Percentiles rank a stretch among this genome's conserved stretches.
These are phyloP conservation scores for Sclerodermus sp. DNA, from an alignment of 2,888 invertebrate species.

Conservation along the genomic window DNA sequence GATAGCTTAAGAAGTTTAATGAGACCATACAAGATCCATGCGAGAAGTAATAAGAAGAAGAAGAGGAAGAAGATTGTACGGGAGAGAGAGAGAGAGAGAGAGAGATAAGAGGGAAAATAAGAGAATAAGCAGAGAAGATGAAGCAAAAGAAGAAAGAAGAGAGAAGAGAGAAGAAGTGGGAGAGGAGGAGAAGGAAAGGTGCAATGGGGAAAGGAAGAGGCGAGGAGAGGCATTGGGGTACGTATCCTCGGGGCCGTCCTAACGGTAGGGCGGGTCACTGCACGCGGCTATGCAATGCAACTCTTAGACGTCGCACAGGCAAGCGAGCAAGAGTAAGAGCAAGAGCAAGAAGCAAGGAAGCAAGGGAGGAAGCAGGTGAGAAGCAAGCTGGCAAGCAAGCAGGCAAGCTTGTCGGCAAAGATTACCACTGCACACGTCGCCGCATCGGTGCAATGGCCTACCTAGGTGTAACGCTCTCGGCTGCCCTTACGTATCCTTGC, in stretches of 20 bases:
- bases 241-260: conserved; percentile 58
- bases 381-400: conserved; percentile 51
- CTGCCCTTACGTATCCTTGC: conserved; percentile 41
- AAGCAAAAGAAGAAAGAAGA: conserved; percentile 6
- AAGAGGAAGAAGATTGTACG: conserved; percentile 21
- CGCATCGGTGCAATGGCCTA: conserved; percentile 55
- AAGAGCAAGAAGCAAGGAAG: conserved; percentile 8
- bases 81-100: conserved; percentile 6
- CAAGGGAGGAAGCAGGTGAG: conserved; percentile 22
- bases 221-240: conserved; percentile 37
- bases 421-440: conserved; percentile 32
- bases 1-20: too few relatives aligned
- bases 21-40: too few relatives aligned
- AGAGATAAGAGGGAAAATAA: too few relatives aligned
- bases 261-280: conserved; percentile 60
- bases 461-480: conserved; percentile 52
- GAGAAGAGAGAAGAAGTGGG: conserved; percentile 5
- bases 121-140: too few relatives aligned
- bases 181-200: conserved; percentile 2
- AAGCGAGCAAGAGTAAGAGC: conserved; percentile 3
- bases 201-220: conserved; percentile 5
- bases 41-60: conserved; percentile 2
- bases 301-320: conserved; percentile 22
- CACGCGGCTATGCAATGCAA: conserved; percentile 49
- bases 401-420: conserved; percentile 55